These are phyloP conservation scores for Watersipora subatra DNA, from an alignment of 1,140 invertebrate genomes.

Conservation along the genomic window DNA sequence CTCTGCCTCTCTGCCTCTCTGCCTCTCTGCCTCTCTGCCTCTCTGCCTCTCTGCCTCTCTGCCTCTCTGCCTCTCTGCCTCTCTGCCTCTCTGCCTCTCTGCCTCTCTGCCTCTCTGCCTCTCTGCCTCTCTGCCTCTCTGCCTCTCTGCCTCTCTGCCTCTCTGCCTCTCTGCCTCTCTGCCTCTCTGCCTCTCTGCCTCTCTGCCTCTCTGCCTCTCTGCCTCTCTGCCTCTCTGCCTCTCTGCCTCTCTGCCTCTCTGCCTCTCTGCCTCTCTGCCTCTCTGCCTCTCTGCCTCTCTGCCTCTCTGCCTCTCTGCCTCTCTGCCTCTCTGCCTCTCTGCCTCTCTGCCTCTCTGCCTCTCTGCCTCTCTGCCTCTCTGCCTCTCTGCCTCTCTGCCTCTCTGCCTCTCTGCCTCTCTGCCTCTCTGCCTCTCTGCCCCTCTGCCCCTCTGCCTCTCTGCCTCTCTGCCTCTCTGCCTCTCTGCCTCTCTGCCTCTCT, in stretches of 20 bases:
- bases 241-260: conserved; percentile 5
- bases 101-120: not conserved
- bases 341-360: not conserved
- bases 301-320: conserved; percentile 5
- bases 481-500: not conserved
- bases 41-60: not conserved
- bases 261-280: conserved; percentile 6
- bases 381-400: not conserved
- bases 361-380: not conserved
- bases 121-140: not conserved
- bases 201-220: conserved; percentile 1
- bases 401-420: not conserved
- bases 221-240: conserved; percentile 6
- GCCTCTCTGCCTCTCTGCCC: not conserved
- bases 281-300: conserved; percentile 5
- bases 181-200: not conserved
- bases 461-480: not conserved
- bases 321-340: not conserved
- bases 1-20: conserved; percentile 5
- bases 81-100: not conserved
- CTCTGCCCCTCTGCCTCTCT: not conserved
- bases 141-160: not conserved
- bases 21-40: conserved; percentile 6
- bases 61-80: not conserved
- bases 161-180: not conserved